phyloP scores from a whole-genome alignment of 2,113 vertebrate genomes.

The Saguinus midas region DNA sequence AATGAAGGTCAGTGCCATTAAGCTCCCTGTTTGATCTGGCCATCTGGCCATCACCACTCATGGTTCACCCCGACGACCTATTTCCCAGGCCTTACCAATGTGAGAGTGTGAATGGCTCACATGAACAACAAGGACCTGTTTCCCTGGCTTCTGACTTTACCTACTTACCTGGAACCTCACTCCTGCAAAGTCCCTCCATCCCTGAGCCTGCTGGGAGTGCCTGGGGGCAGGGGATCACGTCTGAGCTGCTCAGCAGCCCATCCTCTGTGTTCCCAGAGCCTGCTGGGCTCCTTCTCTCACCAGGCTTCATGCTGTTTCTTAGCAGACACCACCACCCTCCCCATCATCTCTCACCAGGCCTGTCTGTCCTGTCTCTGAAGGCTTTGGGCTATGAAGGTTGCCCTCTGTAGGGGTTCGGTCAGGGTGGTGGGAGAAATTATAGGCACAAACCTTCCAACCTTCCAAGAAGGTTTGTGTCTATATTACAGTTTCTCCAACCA shows the following conservation, averaged over 20 bases:
- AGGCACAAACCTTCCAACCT: no score
- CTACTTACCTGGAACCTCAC: not conserved
- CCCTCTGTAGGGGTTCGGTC: not conserved
- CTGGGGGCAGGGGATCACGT: not conserved
- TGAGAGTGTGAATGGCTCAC: not conserved
- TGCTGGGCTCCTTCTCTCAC: no score
- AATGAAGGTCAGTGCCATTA: constrained; percentile 13
- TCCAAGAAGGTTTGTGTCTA: no score
- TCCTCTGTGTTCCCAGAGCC: not conserved
- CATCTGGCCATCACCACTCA: constrained; percentile 9
- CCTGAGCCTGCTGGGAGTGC: not conserved
- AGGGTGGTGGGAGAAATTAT: no score
- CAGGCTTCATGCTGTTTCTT: not conserved
- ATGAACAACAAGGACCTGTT: not conserved
- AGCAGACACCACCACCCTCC: not conserved
- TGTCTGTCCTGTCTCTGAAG: not conserved
- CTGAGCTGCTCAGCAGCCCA: not conserved
- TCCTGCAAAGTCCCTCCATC: no score
- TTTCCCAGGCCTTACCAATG: not conserved
- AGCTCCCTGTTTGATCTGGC: constrained; percentile 9
- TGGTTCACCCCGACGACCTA: not conserved
- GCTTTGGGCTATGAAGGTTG: not conserved
- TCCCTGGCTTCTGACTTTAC: not conserved
- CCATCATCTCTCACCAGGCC: not conserved
- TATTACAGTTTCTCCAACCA: no score